Evolutionary conservation across 2,113 vertebrate species (phyloP).

Genomic region (Synchiropus splendidus): DNA sequence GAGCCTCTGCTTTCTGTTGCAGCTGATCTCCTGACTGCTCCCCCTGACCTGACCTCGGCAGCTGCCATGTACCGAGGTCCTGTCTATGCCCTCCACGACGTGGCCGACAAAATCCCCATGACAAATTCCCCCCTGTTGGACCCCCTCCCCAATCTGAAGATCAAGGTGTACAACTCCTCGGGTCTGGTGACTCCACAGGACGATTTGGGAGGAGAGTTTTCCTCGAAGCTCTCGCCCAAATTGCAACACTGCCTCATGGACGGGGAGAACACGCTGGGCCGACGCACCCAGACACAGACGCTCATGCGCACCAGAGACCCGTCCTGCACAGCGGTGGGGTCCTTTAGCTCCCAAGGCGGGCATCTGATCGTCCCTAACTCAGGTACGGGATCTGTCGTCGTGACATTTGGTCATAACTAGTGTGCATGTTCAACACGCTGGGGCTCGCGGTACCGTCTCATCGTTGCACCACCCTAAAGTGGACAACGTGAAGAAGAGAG

Average conservation of each 20-base stretch:
- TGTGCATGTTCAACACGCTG: too few species aligned
- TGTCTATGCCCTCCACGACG: constrained; percentile 90
- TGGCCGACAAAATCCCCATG: constrained; percentile 97
- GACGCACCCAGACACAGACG: constrained; percentile 78
- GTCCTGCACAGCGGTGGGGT: constrained; percentile 84
- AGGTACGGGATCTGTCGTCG: constrained; percentile 69
- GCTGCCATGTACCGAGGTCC: constrained; percentile 95
- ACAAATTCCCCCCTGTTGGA: constrained; percentile 95
- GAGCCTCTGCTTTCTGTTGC: constrained; percentile 6
- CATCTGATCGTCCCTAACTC: constrained; percentile 93
- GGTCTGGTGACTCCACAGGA: constrained; percentile 89
- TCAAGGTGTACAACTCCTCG: constrained; percentile 93
- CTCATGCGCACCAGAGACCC: constrained; percentile 83
- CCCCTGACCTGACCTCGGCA: constrained; percentile 90
- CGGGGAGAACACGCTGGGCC: constrained; percentile 73
- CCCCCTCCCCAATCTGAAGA: constrained; percentile 91
- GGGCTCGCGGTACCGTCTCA: too few species aligned
- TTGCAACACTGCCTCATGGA: constrained; percentile 84
- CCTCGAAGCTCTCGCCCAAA: constrained; percentile 86
- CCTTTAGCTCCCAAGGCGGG: constrained; percentile 90
- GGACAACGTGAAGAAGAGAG: too few species aligned
- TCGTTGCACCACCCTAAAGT: too few species aligned
- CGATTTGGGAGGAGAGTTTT: constrained; percentile 80
- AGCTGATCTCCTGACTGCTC: constrained; percentile 84
- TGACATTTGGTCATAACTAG: too few species aligned